Base-by-base conservation (phyloP, 2,888 invertebrate species). In the Limnephilus marmoratus region DNA sequence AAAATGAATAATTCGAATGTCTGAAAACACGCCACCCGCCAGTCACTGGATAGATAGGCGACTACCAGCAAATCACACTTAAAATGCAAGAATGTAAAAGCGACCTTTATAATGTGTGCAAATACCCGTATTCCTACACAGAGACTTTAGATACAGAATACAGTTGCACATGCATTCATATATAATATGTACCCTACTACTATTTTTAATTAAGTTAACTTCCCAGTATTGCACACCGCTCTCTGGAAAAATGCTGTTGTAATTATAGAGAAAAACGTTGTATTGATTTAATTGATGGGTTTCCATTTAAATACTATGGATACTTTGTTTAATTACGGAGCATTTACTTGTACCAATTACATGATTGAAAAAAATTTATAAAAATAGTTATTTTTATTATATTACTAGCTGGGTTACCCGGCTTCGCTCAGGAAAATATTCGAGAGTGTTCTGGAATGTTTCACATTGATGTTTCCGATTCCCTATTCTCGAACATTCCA, bases 51-150 rank as follows among this genome's bases (percentile, higher is more conserved):
- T 83, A 85, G 85, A 85, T 85, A 85, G 85, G 34, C 85, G 34
- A 3, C 83, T 37, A 41, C 24, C 18, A 85, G 85, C 24, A 53
- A 87, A 87, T 87, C 68, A 53, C 83, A 83, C 68, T 90, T 90
- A 31, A 90, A 90, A 91, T 91, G 91, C 91, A 91, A 91, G 91
- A 91, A 91, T 91, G 91, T 91, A 91, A 91, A 87, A 91, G 91
- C 87, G 81, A 91, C 91, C 91, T 91, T 88, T 91, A 31, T 91
- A 85, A 88, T 81, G 53, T 68, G 90, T 85, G 85, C 86, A 81
- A 91, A 91, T 87, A 91, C 91, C 91, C 91, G 91, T 91, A 91
- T 87, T 41, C 41, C 7, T 41, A 41, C 41, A 91, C 49, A 85
- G 91, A 91, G 81, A 81, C 53, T 90, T 90, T 31, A 83, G 83